Conservation (phyloP, 2,113 vertebrate species). For the Pseudonaja textilis region DNA sequence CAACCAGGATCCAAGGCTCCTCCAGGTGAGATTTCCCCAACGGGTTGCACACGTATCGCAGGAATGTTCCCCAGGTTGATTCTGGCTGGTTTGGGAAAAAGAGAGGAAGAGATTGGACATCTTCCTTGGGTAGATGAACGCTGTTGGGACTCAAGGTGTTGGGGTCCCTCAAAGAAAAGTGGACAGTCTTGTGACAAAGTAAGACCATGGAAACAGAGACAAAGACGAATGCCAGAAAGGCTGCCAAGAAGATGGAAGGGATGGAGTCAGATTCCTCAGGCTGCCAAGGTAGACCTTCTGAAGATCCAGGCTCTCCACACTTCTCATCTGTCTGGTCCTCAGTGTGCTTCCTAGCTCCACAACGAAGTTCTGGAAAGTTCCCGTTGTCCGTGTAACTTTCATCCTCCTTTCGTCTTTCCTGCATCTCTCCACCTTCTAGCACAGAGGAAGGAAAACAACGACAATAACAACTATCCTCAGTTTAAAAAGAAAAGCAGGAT, state of each 20-base stretch:
- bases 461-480: neutral
- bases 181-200: neutral
- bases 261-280: slow-evolving; percentile 28
- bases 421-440: neutral
- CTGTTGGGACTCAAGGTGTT: too few species aligned
- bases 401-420: neutral
- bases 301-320: neutral
- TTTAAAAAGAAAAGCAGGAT: neutral
- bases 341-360: too few species aligned
- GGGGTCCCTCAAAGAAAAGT: neutral
- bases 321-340: neutral
- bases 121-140: too few species aligned
- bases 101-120: neutral
- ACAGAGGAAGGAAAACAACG: neutral
- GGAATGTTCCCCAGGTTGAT: neutral
- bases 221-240: slow-evolving; percentile 14
- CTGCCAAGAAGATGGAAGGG: slow-evolving; percentile 31
- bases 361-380: neutral
- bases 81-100: slow-evolving; percentile 27
- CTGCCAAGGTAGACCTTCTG: accelerated
- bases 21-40: neutral
- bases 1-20: neutral
- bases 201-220: slow-evolving; percentile 10
- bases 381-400: neutral
- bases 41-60: neutral